Conservation (phyloP, 2,113 vertebrate species). For the Gopherus evgoodei region DNA sequence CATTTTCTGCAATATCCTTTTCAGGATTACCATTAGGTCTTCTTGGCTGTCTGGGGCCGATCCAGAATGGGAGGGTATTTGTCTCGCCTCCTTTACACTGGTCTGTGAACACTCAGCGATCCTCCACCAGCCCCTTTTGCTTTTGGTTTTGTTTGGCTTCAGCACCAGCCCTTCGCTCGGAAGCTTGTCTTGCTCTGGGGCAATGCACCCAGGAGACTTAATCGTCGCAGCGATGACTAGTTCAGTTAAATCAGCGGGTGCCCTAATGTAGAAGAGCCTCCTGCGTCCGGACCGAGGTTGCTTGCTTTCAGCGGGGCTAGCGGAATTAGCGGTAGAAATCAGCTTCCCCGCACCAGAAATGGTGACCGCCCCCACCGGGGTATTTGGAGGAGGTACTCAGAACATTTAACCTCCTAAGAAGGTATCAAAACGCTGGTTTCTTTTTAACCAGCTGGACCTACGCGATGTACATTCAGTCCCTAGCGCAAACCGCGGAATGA, state of each 20-base stretch:
- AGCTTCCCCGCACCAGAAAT: background rate
- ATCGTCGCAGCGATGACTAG: background rate
- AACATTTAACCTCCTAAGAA: background rate
- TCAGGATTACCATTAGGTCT: no score
- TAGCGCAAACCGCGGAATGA: background rate
- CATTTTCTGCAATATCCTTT: background rate
- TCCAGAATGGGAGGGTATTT: background rate
- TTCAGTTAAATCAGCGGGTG: background rate
- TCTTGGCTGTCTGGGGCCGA: background rate
- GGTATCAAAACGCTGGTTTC: background rate
- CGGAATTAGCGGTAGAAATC: background rate
- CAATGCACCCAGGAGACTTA: background rate
- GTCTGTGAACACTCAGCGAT: background rate
- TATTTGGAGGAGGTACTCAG: background rate
- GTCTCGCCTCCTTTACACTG: background rate
- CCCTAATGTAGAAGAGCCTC: background rate
- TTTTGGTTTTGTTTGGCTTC: background rate
- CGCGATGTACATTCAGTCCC: background rate
- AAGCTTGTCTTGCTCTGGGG: background rate
- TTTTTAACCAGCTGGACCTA: background rate
- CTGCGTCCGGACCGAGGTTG: background rate
- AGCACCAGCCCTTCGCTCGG: background rate
- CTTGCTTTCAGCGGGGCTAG: background rate
- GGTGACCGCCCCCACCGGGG: background rate
- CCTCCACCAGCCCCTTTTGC: background rate